Evolutionary conservation across 2,797 vertebrate genomes (phyloP).

Genomic region (Cetoscarus ocellatus): DNA sequence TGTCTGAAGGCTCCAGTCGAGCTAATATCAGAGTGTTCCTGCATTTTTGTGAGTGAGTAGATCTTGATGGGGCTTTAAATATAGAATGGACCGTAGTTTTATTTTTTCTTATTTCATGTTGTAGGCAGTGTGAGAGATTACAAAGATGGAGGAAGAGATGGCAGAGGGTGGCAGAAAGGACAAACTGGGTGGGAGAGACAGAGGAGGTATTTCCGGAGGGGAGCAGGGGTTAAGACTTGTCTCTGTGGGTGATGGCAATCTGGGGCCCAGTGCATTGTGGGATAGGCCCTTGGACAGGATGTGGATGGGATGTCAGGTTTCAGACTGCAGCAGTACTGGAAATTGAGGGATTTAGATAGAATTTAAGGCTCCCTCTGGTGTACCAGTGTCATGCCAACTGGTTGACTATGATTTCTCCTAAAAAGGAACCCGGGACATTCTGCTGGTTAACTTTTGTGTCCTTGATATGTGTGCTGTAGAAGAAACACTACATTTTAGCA

Average conservation of each 20-base stretch:
- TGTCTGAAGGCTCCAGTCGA: slow-evolving; percentile 8
- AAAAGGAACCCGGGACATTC: too few relatives aligned
- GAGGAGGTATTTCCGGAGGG: slow-evolving; percentile 83
- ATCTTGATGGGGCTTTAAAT: too few relatives aligned
- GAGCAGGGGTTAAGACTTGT: slow-evolving; percentile 71
- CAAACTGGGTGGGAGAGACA: slow-evolving; percentile 67
- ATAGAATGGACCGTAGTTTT: neutral
- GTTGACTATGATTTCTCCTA: neutral
- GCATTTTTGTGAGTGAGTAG: too few relatives aligned
- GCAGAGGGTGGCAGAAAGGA: slow-evolving; percentile 47
- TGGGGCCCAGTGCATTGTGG: slow-evolving; percentile 66
- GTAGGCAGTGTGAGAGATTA: slow-evolving; percentile 10
- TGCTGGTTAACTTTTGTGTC: too few relatives aligned
- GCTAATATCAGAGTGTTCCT: neutral
- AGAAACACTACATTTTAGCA: too few relatives aligned
- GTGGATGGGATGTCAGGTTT: slow-evolving; percentile 60
- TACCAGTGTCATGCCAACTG: slow-evolving; percentile 34
- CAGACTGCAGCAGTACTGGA: slow-evolving; percentile 21
- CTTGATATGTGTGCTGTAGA: neutral
- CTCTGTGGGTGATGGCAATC: slow-evolving; percentile 77
- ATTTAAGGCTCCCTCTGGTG: slow-evolving; percentile 59
- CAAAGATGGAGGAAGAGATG: slow-evolving; percentile 21
- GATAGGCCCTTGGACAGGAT: slow-evolving; percentile 71
- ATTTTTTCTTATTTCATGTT: slow-evolving; percentile 16
- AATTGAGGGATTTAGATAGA: slow-evolving; percentile 27